Evolutionary conservation across 2,113 vertebrate genomes (phyloP).

Genomic region (Oreochromis tanganicae): DNA sequence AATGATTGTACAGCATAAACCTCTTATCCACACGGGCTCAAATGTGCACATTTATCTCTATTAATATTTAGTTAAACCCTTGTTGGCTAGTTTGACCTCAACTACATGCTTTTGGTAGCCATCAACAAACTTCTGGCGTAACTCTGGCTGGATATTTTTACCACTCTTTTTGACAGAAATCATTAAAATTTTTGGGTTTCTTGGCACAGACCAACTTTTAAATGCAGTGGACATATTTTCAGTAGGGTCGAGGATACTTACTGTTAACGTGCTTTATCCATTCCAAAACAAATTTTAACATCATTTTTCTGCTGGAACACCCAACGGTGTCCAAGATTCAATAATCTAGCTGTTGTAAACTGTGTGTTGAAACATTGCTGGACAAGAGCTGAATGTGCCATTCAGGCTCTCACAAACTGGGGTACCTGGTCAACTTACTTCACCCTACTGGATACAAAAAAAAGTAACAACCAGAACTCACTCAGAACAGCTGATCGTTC

Average conservation of each 20-base stretch:
- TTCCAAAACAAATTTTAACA: not conserved
- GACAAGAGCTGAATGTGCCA: not conserved
- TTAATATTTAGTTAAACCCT: not conserved
- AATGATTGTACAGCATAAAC: not conserved
- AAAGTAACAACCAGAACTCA: not conserved
- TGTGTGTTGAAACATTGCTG: not conserved
- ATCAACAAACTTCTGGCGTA: not conserved
- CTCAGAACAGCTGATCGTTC: not conserved
- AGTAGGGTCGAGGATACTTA: not conserved
- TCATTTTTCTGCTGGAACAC: not conserved
- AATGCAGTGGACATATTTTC: not conserved
- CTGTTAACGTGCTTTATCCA: not conserved
- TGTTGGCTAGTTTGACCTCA: not conserved
- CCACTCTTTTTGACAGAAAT: not conserved
- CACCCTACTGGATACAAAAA: not conserved
- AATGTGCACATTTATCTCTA: not conserved
- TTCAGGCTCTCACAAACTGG: not conserved
- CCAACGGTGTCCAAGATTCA: not conserved
- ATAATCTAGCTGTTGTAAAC: not conserved
- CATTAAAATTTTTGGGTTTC: not conserved
- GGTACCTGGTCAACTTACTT: not conserved
- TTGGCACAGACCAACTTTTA: not conserved
- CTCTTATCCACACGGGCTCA: not conserved
- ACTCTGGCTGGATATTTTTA: not conserved
- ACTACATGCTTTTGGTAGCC: not conserved